Conservation (phyloP, 1,140 invertebrate genomes). For the Phymorhynchus buccinoides region DNA sequence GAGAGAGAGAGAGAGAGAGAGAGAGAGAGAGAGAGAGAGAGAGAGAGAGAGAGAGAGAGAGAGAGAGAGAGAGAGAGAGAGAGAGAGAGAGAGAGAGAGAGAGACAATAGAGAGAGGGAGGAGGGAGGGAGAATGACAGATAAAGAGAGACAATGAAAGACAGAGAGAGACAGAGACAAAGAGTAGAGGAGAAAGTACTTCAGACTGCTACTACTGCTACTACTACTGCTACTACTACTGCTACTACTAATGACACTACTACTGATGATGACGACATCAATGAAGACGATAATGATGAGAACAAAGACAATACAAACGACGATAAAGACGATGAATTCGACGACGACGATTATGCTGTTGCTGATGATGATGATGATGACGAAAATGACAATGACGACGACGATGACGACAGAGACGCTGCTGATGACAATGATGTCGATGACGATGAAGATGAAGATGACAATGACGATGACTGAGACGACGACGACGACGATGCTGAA, state of each 20-base stretch:
- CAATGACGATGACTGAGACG: background rate
- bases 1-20: too few relatives aligned
- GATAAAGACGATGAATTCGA: too few relatives aligned
- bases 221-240: too few relatives aligned
- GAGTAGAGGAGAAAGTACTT: background rate
- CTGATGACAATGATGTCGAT: background rate
- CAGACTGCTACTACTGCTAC: too few relatives aligned
- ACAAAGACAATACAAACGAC: background rate
- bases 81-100: background rate
- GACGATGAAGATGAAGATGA: conserved; percentile 20
- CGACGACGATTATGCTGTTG: too few relatives aligned
- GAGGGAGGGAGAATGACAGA: too few relatives aligned
- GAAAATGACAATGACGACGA: background rate
- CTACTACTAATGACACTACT: too few relatives aligned
- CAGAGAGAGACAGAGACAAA: too few relatives aligned
- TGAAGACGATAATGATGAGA: background rate
- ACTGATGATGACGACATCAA: too few relatives aligned
- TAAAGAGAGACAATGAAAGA: too few relatives aligned
- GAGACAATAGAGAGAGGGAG: too few relatives aligned
- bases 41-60: background rate
- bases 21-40: too few relatives aligned
- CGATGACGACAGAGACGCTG: background rate
- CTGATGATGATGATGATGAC: background rate
- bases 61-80: background rate
- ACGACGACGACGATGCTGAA: background rate